Percentiles rank a stretch among this genome's conserved stretches.
phyloP scores from a whole-genome alignment of 2,113 vertebrate species.

The Prionailurus bengalensis region DNA sequence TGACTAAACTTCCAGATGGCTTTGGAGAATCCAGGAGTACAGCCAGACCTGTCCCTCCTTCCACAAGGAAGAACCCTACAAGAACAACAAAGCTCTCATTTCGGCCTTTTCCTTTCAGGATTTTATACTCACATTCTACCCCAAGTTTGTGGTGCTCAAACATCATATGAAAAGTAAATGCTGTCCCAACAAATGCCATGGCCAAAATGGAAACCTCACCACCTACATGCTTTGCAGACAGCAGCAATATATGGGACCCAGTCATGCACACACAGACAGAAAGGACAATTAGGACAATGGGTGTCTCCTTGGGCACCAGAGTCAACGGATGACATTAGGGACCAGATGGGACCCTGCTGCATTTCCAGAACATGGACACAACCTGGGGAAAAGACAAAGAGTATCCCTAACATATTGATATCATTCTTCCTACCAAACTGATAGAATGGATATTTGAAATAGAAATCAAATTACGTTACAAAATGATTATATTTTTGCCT shows the following conservation, averaged over 20 bases:
- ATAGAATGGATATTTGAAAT: neutral
- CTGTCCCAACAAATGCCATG: accelerated
- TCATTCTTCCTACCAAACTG: neutral
- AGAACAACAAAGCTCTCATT: neutral
- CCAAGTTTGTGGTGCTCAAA: neutral
- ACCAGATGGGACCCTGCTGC: neutral
- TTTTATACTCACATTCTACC: neutral
- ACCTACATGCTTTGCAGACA: neutral
- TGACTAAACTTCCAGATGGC: neutral
- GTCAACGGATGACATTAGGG: neutral
- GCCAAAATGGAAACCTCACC: neutral
- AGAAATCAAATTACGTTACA: neutral
- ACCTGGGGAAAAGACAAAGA: neutral
- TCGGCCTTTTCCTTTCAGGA: neutral
- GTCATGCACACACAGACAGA: neutral
- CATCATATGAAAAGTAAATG: neutral
- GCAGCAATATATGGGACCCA: accelerated
- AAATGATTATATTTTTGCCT: neutral
- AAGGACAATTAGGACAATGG: neutral
- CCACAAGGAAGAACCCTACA: neutral
- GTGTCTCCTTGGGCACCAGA: neutral
- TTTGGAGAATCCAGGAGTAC: neutral
- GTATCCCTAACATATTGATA: neutral
- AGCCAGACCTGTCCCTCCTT: neutral
- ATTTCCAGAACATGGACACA: neutral